A percentile compares a stretch with the other conserved stretches of the same genome.
Evolutionary conservation across 2,797 vertebrate genomes (phyloP).

Genomic region (Falco concolor): DNA sequence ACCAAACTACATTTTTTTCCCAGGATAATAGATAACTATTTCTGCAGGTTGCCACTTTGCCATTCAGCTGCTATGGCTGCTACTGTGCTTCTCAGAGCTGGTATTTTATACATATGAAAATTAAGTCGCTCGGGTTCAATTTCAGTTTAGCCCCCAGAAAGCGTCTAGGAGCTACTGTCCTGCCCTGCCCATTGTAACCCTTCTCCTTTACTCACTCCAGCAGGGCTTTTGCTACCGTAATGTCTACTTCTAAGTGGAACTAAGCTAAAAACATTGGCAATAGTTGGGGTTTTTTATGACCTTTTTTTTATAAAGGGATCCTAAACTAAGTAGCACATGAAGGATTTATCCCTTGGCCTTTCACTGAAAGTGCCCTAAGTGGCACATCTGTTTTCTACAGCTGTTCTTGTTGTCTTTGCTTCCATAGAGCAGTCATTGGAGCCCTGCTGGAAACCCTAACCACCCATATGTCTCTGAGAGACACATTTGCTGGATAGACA

Average conservation of each 20-base stretch:
- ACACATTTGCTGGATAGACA: background rate
- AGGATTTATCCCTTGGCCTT: background rate
- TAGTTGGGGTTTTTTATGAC: rapidly evolving
- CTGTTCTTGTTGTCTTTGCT: background rate
- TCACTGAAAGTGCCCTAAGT: background rate
- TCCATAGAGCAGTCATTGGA: background rate
- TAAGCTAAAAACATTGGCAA: background rate
- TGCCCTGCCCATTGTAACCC: background rate
- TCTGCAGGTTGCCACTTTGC: background rate
- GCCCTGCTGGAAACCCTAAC: background rate
- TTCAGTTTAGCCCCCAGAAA: background rate
- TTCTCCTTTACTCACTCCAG: background rate
- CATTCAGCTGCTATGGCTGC: background rate
- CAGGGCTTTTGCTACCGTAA: background rate
- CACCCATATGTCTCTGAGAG: background rate
- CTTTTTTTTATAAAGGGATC: background rate
- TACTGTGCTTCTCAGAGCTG: background rate
- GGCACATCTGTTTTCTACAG: conserved; percentile 3
- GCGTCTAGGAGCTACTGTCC: background rate
- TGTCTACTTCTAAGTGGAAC: background rate
- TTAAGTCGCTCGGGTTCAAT: background rate
- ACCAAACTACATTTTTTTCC: background rate
- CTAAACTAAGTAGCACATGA: background rate
- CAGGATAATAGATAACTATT: background rate
- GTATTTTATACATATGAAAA: background rate